These are phyloP conservation scores for Drosophila kikkawai DNA, from an alignment of 1,140 invertebrate genomes.

Conservation along the genomic window DNA sequence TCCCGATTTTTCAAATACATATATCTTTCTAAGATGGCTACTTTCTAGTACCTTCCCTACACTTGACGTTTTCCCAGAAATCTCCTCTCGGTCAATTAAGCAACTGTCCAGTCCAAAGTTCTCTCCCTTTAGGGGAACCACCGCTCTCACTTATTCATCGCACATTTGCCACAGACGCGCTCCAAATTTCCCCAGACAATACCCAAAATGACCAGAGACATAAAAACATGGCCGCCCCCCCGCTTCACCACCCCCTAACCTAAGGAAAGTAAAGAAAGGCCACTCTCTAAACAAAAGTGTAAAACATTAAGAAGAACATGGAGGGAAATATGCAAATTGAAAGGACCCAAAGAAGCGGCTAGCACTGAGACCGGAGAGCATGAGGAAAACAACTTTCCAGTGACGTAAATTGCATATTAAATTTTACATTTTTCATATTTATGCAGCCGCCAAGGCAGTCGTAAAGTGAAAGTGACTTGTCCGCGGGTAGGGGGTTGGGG, in stretches of 20 bases:
- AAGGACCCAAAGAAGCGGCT: constrained; percentile 42
- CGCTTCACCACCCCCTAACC: background rate
- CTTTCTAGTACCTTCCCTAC: background rate
- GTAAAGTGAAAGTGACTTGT: constrained; percentile 76
- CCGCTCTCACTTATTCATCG: constrained; percentile 42
- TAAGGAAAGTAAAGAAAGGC: constrained; percentile 15
- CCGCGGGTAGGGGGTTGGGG: constrained; percentile 3
- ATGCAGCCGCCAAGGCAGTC: constrained; percentile 69
- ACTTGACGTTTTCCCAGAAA: constrained; percentile 30
- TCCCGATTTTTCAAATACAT: background rate
- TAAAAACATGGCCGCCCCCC: constrained; percentile 33
- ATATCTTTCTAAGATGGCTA: background rate
- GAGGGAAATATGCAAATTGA: constrained; percentile 73
- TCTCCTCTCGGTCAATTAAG: constrained; percentile 65
- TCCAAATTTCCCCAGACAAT: constrained; percentile 79
- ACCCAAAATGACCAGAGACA: constrained; percentile 59
- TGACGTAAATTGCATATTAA: constrained; percentile 82
- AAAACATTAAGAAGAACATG: constrained; percentile 61
- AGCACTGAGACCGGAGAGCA: background rate
- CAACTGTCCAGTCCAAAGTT: background rate
- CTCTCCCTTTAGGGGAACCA: background rate
- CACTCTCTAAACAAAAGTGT: constrained; percentile 49
- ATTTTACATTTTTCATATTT: constrained; percentile 83
- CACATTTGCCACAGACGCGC: constrained; percentile 43
- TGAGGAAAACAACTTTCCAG: constrained; percentile 45